Evolutionary conservation across 2,797 vertebrate species (phyloP).

Genomic region (Tenualosa ilisha): DNA sequence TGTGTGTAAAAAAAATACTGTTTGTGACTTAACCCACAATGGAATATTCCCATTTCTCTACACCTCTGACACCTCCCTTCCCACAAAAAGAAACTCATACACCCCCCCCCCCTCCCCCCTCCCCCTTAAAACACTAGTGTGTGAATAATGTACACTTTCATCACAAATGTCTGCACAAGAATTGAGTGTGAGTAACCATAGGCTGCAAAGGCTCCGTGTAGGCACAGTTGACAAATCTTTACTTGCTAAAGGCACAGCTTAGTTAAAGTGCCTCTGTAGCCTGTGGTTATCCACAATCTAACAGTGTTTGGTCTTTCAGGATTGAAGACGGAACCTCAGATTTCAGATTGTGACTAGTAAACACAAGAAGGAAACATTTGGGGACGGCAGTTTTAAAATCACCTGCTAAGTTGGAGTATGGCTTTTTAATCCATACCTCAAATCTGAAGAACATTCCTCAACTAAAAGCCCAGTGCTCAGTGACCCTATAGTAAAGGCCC

Average conservation of each 20-base stretch:
- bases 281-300: slow-evolving; percentile 1
- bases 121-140: background rate
- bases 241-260: slow-evolving; percentile 2
- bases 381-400: slow-evolving; percentile 4
- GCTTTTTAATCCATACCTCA: background rate
- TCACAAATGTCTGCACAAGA: background rate
- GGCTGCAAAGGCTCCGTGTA: background rate
- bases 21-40: background rate
- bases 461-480: background rate
- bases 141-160: background rate
- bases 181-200: background rate
- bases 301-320: slow-evolving; percentile 1
- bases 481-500: background rate
- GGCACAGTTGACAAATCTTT: background rate
- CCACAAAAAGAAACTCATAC: background rate
- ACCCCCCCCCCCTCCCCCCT: background rate
- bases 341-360: background rate
- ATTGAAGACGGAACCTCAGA: slow-evolving; percentile 22
- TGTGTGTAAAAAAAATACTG: slow-evolving; percentile 48
- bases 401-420: background rate
- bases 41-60: background rate
- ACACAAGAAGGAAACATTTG: background rate
- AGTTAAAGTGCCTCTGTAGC: background rate
- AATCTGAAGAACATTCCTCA: background rate
- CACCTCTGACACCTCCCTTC: background rate